Base-by-base conservation (phyloP, 2,888 invertebrate species). In the Amphipyra berbera region DNA sequence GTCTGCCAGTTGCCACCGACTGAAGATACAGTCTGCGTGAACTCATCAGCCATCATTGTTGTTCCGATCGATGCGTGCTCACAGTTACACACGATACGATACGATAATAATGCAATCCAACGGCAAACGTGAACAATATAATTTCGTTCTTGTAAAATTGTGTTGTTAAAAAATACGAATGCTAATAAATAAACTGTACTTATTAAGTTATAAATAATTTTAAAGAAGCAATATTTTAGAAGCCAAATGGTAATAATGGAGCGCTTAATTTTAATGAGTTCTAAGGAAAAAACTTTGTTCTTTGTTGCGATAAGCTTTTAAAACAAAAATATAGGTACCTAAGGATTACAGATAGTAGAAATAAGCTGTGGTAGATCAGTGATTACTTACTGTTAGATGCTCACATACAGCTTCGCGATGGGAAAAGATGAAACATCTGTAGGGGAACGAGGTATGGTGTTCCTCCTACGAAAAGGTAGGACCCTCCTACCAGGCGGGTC, bases 41-140 rank as follows among this genome's bases (percentile, higher is more conserved):
- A 61, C 76, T 80, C 78, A 80, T 78, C 81, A 78, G 65, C 47
- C 53, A 38, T 64, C 61, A 78, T 80, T 80, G 81, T 78, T 72
- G 73, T 56, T 38, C 41, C 58, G 35, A 54, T 41, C 21, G 1
- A 33, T 27, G 45, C 14, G 57, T 15, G 9, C 37, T 13, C 77
- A 63, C 13, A 57, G 55, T 30, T 30, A 44, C 33, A 21, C 2
- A 55, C 47, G 70, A 40, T 10, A 52, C 54, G 73, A 21, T 0
- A 48, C n/a, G n/a, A n/a, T n/a, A n/a, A n/a, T n/a, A n/a, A n/a
- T n/a, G n/a, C n/a, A n/a, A n/a, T n/a, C n/a, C n/a, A n/a, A n/a
- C n/a, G n/a, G n/a, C n/a, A n/a, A n/a, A n/a, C n/a, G n/a, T n/a
- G n/a, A n/a, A n/a, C n/a, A n/a, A n/a, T n/a, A n/a, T n/a, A n/a